Conservation (phyloP, 2,113 vertebrate genomes). For the Tetrao urogallus region DNA sequence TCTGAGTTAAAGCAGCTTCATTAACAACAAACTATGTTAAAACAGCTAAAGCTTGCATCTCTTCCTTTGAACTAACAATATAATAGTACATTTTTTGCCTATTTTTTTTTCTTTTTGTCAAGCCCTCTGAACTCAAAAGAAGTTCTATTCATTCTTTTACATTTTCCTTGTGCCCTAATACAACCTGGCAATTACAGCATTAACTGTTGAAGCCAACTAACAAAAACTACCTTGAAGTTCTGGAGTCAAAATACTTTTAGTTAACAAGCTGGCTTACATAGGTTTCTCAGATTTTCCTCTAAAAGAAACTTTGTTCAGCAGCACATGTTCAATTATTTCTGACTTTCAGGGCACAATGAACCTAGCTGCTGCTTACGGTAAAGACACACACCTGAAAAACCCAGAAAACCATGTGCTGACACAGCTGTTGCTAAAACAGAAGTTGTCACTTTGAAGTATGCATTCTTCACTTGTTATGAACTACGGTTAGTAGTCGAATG, state of each 20-base stretch:
- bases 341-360: not conserved
- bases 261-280: not conserved
- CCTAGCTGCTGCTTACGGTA: not conserved
- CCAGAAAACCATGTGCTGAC: not conserved
- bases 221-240: not conserved
- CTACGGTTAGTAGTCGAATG: not conserved
- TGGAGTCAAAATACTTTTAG: not conserved
- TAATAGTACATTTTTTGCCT: not conserved
- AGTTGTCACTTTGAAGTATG: not conserved
- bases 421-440: not conserved
- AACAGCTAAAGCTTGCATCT: not conserved
- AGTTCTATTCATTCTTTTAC: not conserved
- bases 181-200: not conserved
- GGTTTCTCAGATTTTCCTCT: not conserved
- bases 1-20: not conserved
- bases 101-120: not conserved
- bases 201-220: not conserved
- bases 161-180: not conserved
- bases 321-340: not conserved
- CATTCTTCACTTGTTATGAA: not conserved
- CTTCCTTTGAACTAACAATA: not conserved
- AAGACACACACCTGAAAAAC: not conserved
- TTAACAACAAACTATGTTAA: not conserved
- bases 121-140: not conserved
- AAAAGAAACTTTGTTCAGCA: not conserved